These are phyloP conservation scores for Coreius guichenoti DNA, from an alignment of 2,797 vertebrate genomes.

Conservation along the genomic window DNA sequence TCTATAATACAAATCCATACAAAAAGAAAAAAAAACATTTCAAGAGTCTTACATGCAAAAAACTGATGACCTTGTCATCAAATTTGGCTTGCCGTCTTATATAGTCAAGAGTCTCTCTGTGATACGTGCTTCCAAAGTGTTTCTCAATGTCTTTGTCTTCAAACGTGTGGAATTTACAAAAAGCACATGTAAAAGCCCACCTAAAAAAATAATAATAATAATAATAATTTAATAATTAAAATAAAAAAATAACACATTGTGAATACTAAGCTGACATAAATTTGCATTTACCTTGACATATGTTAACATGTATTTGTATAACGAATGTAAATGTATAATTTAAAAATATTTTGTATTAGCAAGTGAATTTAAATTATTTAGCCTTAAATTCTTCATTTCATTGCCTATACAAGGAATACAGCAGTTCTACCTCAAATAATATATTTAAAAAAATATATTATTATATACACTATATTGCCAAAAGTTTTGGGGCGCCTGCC, in stretches of 20 bases:
- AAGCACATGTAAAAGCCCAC: conserved; percentile 87
- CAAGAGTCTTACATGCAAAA: conserved; percentile 86
- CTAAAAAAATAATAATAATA: conserved; percentile 29
- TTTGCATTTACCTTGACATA: not conserved
- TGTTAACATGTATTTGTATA: not conserved
- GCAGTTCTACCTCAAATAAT: not conserved
- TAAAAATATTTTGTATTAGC: not conserved
- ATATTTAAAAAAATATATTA: no score
- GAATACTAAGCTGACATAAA: not conserved
- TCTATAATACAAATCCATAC: not conserved
- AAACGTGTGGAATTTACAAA: conserved; percentile 87
- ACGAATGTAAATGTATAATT: not conserved
- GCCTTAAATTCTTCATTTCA: not conserved
- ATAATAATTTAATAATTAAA: no score
- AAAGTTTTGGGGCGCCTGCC: no score
- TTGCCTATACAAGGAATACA: not conserved
- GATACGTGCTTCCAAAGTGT: conserved; percentile 83
- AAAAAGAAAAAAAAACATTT: no score
- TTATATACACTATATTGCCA: no score
- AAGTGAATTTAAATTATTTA: not conserved
- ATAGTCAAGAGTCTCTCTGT: conserved; percentile 84
- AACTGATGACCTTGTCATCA: conserved; percentile 86
- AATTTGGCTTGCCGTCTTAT: conserved; percentile 88
- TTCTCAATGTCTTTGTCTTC: conserved; percentile 85
- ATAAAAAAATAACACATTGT: not conserved